Base-by-base conservation (phyloP, 1,140 invertebrate species). In the Drosophila oshimai region DNA sequence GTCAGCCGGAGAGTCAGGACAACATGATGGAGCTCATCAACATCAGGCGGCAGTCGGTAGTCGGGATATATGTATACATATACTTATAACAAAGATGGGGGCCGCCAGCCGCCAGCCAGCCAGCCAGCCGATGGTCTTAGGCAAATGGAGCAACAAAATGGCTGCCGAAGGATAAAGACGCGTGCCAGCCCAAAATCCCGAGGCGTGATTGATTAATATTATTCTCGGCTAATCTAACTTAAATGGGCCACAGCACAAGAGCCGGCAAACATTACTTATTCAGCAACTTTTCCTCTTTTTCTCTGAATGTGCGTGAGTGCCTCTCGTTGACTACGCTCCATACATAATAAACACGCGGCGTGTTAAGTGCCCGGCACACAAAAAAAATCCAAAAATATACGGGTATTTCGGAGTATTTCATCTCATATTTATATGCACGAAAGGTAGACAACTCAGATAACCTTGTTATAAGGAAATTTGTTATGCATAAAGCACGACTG, bases 121-220 rank as follows among this genome's bases (percentile, higher is more conserved):
- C 54, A 73, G 53, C 69, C 54, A 73, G 58, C 65, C 51, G 28
- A 58, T 60, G 71, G 75, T 57, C 60, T 72, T 60, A 68, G 57
- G 55, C 80, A 86, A 86, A 86, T 86, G 81, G 81, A 86, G 80
- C 80, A 87, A 86, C 80, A 86, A 86, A 86, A 87, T 81, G 77
- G 71, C 71, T 51, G 58, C 45, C 42, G 58, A 46, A 29, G 20
- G 60, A 69, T 54, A 36, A 49, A 41, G 61, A 51, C 62, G 58
- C 55, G 45, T 39, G 50, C 37, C 47, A 44, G 49, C 54, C 71
- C 49, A 49, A 81, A 87, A 87, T 87, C 77, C 76, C 76, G 77
- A 81, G 81, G 83, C 81, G 81, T 87, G 81, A 87, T 87, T 87
- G 81, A 87, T 87, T 87, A 87, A 87, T 88, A 88, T 87, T 87